Evolutionary conservation across 2,888 invertebrate species (phyloP).

Genomic region (Xanthorhoe spadicearia): DNA sequence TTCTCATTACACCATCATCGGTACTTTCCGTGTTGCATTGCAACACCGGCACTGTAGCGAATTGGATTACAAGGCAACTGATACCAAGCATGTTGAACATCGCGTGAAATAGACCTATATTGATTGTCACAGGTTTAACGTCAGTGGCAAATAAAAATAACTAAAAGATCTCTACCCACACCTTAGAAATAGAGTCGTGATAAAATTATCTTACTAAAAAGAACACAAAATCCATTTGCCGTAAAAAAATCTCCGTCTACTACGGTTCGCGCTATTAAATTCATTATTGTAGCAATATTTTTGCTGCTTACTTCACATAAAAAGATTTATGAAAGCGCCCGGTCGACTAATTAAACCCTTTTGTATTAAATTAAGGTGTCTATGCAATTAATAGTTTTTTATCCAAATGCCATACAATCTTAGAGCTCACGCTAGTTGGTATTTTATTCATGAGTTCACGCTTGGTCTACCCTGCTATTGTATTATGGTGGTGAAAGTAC

Average conservation of each 20-base stretch:
- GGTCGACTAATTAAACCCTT: slow-evolving; percentile 1
- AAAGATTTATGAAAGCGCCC: not conserved
- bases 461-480: slow-evolving; percentile 54
- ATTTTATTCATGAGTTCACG: slow-evolving; percentile 64
- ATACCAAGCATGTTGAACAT: slow-evolving; percentile 2
- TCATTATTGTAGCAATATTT: too few species aligned
- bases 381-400: slow-evolving; percentile 35
- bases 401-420: slow-evolving; percentile 58
- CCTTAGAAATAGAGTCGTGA: too few species aligned
- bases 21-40: slow-evolving; percentile 44
- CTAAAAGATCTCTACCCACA: too few species aligned
- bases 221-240: too few species aligned
- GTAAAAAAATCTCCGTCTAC: too few species aligned
- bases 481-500: slow-evolving; percentile 47
- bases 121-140: not conserved
- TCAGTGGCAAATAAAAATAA: not conserved
- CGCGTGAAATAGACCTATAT: not conserved
- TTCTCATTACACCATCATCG: slow-evolving; percentile 33
- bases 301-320: not conserved
- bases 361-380: not conserved
- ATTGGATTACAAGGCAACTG: slow-evolving; percentile 55
- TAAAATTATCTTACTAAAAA: too few species aligned
- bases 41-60: slow-evolving; percentile 42
- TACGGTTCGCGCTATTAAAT: not conserved
- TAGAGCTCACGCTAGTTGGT: slow-evolving; percentile 49